These are phyloP conservation scores for Chalcosyrphus nemorum DNA, from an alignment of 2,888 invertebrate species.

Conservation along the genomic window DNA sequence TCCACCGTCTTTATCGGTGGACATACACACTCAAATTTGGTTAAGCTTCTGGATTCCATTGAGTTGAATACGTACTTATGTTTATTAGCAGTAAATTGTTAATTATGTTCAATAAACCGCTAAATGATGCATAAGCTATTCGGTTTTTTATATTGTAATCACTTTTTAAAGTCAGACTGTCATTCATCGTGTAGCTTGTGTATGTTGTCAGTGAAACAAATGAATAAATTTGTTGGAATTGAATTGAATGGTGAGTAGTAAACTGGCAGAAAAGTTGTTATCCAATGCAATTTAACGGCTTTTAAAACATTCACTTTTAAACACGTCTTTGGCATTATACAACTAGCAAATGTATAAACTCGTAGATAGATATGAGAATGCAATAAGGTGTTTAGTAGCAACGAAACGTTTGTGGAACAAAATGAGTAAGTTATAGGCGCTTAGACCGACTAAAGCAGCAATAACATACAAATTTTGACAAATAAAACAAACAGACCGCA, in stretches of 20 bases:
- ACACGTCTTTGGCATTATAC: too few species aligned
- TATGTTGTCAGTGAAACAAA: neutral
- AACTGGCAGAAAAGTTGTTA: neutral
- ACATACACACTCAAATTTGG: neutral
- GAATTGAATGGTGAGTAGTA: neutral
- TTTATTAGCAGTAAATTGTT: neutral
- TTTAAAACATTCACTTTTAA: too few species aligned
- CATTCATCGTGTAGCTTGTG: neutral
- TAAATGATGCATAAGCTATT: neutral
- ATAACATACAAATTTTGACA: too few species aligned
- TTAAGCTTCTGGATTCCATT: neutral
- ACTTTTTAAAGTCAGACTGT: neutral
- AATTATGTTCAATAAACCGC: neutral
- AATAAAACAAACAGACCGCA: too few species aligned
- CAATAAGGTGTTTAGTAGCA: too few species aligned
- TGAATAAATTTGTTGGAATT: neutral
- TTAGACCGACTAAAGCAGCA: too few species aligned
- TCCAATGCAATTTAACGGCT: neutral
- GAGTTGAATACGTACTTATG: neutral
- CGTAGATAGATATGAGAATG: too few species aligned
- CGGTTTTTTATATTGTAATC: neutral
- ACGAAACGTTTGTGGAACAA: too few species aligned
- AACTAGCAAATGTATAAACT: too few species aligned
- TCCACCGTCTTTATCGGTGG: neutral
- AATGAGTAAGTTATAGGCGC: too few species aligned